Percentiles rank a stretch among this genome's conserved stretches.
Evolutionary conservation across 2,797 vertebrate species (phyloP).

Genomic region (Intellagama lesueurii): DNA sequence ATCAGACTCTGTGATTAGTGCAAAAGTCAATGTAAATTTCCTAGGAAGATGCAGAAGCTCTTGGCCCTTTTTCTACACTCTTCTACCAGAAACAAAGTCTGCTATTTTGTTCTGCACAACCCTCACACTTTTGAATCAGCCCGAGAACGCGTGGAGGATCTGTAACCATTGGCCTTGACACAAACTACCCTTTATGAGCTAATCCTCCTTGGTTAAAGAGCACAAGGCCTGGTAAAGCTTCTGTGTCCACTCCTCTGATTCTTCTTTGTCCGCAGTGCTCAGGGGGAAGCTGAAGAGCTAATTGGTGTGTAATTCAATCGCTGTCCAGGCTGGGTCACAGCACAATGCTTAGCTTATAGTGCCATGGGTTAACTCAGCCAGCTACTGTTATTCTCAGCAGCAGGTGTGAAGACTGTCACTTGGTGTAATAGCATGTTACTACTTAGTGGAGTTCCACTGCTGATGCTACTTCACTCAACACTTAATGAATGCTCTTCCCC

Average conservation of each 20-base stretch:
- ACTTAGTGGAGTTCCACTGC: slow-evolving; percentile 57
- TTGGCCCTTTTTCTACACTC: neutral
- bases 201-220: slow-evolving; percentile 72
- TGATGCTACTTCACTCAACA: slow-evolving; percentile 61
- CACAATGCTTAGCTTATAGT: slow-evolving; percentile 83
- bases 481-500: slow-evolving; percentile 55
- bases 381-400: slow-evolving; percentile 82
- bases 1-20: neutral
- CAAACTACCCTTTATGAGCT: slow-evolving; percentile 75
- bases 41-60: neutral
- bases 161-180: slow-evolving; percentile 71
- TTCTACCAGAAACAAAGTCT: slow-evolving; percentile 36
- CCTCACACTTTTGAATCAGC: slow-evolving; percentile 61
- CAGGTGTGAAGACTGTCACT: slow-evolving; percentile 85
- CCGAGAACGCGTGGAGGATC: slow-evolving; percentile 65
- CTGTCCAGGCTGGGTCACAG: slow-evolving; percentile 71
- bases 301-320: slow-evolving; percentile 81
- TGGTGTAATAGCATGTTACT: slow-evolving; percentile 67
- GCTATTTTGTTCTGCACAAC: slow-evolving; percentile 40
- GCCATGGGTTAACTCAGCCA: slow-evolving; percentile 74
- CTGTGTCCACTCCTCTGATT: slow-evolving; percentile 74
- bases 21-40: neutral
- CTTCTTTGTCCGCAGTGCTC: slow-evolving; percentile 72
- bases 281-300: slow-evolving; percentile 71
- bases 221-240: slow-evolving; percentile 71